These are phyloP conservation scores for Pyrocephalus nanus DNA, from an alignment of 2,797 vertebrate species.

Conservation along the genomic window DNA sequence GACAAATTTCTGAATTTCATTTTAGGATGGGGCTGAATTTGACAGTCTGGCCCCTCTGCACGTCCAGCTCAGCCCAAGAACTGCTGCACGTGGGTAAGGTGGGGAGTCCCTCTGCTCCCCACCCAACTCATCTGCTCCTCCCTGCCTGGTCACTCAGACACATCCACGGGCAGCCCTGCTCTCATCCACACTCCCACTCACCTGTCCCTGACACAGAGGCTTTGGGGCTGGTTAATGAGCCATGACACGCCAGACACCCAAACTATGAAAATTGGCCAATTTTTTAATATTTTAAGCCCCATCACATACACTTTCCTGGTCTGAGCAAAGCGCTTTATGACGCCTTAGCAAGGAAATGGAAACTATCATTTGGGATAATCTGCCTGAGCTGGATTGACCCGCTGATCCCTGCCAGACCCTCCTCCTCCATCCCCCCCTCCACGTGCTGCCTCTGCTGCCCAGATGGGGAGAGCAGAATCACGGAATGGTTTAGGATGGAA, in stretches of 20 bases:
- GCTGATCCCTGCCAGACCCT: neutral
- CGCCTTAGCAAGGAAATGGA: neutral
- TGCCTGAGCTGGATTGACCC: slow-evolving; percentile 41
- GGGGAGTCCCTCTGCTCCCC: neutral
- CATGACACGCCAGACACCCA: slow-evolving; percentile 29
- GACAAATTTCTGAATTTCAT: slow-evolving; percentile 55
- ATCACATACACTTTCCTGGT: slow-evolving; percentile 1
- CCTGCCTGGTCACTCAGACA: rapidly evolving
- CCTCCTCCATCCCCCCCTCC: neutral
- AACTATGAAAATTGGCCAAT: slow-evolving; percentile 67
- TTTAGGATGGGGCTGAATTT: slow-evolving; percentile 15
- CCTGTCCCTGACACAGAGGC: neutral
- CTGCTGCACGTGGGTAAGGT: rapidly evolving
- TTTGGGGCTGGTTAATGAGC: slow-evolving; percentile 16
- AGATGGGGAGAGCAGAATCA: neutral
- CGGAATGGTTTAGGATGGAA: neutral
- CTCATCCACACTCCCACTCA: neutral
- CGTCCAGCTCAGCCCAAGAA: neutral
- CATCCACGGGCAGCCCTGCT: neutral
- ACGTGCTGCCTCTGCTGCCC: neutral
- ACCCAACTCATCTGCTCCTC: neutral
- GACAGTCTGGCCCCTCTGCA: slow-evolving; percentile 9
- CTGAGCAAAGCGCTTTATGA: slow-evolving; percentile 13
- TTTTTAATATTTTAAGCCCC: slow-evolving; percentile 60
- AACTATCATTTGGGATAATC: slow-evolving; percentile 36